Base-by-base conservation (phyloP, 2,888 invertebrate species). In the Drosophila heteroneura region DNA sequence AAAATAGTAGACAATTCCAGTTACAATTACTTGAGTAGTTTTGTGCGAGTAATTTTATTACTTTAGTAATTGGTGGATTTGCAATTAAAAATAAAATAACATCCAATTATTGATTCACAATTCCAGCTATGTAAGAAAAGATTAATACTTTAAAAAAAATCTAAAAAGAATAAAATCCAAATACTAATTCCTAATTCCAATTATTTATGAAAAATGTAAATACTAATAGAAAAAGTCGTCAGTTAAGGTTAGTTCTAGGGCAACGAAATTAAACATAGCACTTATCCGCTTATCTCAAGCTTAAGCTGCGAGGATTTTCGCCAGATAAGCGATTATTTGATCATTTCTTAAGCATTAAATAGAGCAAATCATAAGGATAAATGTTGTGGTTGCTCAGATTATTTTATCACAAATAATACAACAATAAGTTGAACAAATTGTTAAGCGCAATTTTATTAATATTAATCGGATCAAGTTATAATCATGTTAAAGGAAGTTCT, bases 251-350 rank as follows among this genome's bases (percentile, higher is more conserved):
- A 44, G 22, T 32, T 22, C 26, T 22, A 28, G 16, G 30, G 30
- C 14, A 22, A 41, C 28, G 57, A 39, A n/a, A 28, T n/a, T 16
- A 22, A 47, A 19, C 39, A 12, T 19, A 32, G 6, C 5, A 12
- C 6, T 16, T 14, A 14, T n/a, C 16, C 5, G 14, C 47, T 61
- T 71, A 52, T 71, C 61, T 61, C 32, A 28, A 5, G n/a, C 14
- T 56, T 22, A 33, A 49, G 37, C 9, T 32, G 12, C 32, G 33
- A 35, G 37, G 16, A 26, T 26, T 47, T 47, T 5, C 16, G 16
- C 28, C 33, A 53, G 76, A 78, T 77, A 56, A 74, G 76, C 12
- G 9, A 22, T 41, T 37, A 6, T n/a, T 32, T 39, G 47, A 64
- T 64, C 68, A 51, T 22, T 35, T 51, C 19, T 37, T 33, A 57